Conservation (phyloP, 2,113 vertebrate species). For the Epinephelus moara region DNA sequence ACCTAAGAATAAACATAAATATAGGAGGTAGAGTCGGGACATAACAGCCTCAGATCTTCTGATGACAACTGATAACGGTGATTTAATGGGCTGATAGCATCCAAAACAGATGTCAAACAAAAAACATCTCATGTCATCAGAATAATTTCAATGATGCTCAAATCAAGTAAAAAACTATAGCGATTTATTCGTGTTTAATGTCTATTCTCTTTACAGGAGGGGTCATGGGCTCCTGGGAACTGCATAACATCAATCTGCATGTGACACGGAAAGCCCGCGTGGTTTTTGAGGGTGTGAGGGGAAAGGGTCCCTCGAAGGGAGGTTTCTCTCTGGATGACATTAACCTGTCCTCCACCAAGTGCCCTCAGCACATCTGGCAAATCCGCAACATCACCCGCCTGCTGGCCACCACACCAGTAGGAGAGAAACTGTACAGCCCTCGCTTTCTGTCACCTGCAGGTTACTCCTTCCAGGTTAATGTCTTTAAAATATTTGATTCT, state of each 20-base stretch:
- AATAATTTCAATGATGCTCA: neutral
- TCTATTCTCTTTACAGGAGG: constrained; percentile 50
- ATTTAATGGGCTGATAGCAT: too few relatives aligned
- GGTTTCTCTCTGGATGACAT: constrained; percentile 93
- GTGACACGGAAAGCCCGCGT: constrained; percentile 85
- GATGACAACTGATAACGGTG: too few relatives aligned
- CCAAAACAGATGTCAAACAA: too few relatives aligned
- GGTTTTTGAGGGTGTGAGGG: constrained; percentile 86
- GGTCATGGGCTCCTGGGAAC: constrained; percentile 86
- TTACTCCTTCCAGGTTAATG: constrained; percentile 92
- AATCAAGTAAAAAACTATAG: neutral
- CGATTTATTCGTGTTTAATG: neutral
- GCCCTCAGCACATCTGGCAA: constrained; percentile 89
- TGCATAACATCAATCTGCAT: constrained; percentile 85
- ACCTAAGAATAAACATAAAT: too few relatives aligned
- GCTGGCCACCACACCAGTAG: constrained; percentile 74
- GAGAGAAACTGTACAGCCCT: constrained; percentile 82
- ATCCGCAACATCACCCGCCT: constrained; percentile 87
- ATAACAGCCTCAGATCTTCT: too few relatives aligned
- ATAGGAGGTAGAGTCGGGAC: too few relatives aligned
- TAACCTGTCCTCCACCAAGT: constrained; percentile 90
- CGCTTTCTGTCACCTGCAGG: constrained; percentile 87
- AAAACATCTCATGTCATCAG: too few relatives aligned
- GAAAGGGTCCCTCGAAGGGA: constrained; percentile 77
- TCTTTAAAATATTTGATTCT: neutral